Evolutionary conservation across 2,888 invertebrate genomes (phyloP).

Genomic region (Campoplex nolae): DNA sequence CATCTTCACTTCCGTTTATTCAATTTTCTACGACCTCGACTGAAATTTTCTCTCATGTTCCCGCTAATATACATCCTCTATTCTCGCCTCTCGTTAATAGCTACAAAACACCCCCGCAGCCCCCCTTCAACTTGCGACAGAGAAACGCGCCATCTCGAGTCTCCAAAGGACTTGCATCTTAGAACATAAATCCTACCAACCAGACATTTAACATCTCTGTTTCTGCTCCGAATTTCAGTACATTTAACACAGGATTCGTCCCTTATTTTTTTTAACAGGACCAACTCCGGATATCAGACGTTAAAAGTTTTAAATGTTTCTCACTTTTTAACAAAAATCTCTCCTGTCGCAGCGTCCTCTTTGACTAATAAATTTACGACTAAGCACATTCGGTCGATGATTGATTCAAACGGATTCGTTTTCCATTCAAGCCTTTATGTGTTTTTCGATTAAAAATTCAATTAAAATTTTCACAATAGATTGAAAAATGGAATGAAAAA

Average conservation of each 20-base stretch:
- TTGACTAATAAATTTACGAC: slow-evolving; percentile 19
- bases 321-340: slow-evolving; percentile 42
- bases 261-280: slow-evolving; percentile 45
- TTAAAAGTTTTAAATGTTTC: slow-evolving; percentile 34
- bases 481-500: too few relatives aligned
- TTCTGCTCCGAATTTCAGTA: not conserved
- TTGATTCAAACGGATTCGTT: not conserved
- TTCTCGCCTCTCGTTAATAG: slow-evolving; percentile 49
- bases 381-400: not conserved
- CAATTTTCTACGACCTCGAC: slow-evolving; percentile 19
- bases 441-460: too few relatives aligned
- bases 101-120: slow-evolving; percentile 17
- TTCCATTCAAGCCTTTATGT: not conserved
- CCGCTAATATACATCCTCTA: slow-evolving; percentile 59
- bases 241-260: slow-evolving; percentile 50
- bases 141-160: slow-evolving; percentile 4
- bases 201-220: not conserved
- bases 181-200: slow-evolving; percentile 22
- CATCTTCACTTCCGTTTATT: slow-evolving; percentile 78
- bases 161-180: not conserved
- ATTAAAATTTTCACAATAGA: too few relatives aligned
- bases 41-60: slow-evolving; percentile 54
- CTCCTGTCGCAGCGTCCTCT: not conserved
- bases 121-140: slow-evolving; percentile 14
- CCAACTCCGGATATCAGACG: slow-evolving; percentile 30